Evolutionary conservation across 2,888 invertebrate species (phyloP).

Genomic region (Protodeltote pygarga): DNA sequence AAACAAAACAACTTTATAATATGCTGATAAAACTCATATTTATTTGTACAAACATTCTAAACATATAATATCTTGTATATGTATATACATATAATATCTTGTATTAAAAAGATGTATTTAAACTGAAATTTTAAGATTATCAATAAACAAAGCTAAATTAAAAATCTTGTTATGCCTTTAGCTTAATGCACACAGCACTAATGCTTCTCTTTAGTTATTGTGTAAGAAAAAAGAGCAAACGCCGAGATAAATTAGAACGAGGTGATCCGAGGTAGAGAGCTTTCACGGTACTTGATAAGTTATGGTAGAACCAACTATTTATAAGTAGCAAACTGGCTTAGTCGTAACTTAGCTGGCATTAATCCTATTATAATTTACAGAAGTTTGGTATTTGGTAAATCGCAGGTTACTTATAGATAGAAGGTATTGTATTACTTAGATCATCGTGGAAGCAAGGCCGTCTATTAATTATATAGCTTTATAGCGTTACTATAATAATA

Average conservation of each 20-base stretch:
- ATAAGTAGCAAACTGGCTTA: not conserved
- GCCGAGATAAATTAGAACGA: slow-evolving; percentile 13
- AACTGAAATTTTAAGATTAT: not conserved
- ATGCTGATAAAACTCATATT: too few species aligned
- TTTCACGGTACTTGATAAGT: slow-evolving; percentile 10
- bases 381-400: too few species aligned
- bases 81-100: too few species aligned
- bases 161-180: slow-evolving; percentile 3
- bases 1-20: too few species aligned
- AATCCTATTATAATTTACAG: slow-evolving; percentile 16
- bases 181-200: slow-evolving; percentile 23
- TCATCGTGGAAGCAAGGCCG: too few species aligned
- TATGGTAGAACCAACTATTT: slow-evolving; percentile 1
- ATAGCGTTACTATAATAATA: too few species aligned
- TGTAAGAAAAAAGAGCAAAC: slow-evolving; percentile 6
- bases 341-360: slow-evolving; percentile 16
- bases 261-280: slow-evolving; percentile 7
- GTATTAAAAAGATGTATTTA: not conserved
- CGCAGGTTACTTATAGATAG: too few species aligned
- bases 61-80: too few species aligned
- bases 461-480: too few species aligned
- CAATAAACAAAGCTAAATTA: not conserved
- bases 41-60: too few species aligned
- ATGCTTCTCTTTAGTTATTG: slow-evolving; percentile 13
- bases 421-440: too few species aligned